Percentiles rank a stretch among this genome's conserved stretches.
Evolutionary conservation across 2,797 vertebrate genomes (phyloP).

Genomic region (Carapus acus): DNA sequence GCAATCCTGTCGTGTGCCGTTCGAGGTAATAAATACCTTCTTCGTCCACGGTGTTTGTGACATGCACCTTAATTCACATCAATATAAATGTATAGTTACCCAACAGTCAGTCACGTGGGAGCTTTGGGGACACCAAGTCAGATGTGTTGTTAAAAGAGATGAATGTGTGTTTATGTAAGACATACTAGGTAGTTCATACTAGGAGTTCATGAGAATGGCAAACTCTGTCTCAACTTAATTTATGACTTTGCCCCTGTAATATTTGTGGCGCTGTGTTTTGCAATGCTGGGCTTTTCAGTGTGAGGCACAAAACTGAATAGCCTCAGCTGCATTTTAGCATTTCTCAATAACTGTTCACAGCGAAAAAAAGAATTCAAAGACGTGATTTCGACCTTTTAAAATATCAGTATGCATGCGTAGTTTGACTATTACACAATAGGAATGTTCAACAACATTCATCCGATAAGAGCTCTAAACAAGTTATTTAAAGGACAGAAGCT

Average conservation of each 20-base stretch:
- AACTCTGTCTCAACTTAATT: conserved; percentile 60
- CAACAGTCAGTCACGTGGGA: conserved; percentile 24
- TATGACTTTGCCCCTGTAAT: conserved; percentile 55
- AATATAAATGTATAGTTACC: neutral
- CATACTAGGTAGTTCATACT: conserved; percentile 55
- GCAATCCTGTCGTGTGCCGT: conserved; percentile 33
- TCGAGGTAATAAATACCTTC: neutral
- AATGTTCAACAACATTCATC: neutral
- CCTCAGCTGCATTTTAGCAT: conserved; percentile 22
- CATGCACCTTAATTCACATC: neutral
- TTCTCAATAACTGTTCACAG: conserved; percentile 31
- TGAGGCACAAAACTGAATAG: conserved; percentile 41
- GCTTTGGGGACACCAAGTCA: conserved; percentile 24
- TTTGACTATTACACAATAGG: neutral
- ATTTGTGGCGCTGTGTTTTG: conserved; percentile 56
- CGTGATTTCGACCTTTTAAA: too few species aligned
- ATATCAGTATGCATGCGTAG: too few species aligned
- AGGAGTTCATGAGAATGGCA: conserved; percentile 68
- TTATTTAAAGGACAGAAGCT: too few species aligned
- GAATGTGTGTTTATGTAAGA: conserved; percentile 54
- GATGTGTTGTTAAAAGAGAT: conserved; percentile 43
- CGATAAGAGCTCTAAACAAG: too few species aligned
- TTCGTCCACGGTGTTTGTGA: neutral
- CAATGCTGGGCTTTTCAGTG: conserved; percentile 55
- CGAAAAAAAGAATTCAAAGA: conserved; percentile 3